phyloP scores from a whole-genome alignment of 2,888 invertebrate species.

The Agapostemon virescens region DNA sequence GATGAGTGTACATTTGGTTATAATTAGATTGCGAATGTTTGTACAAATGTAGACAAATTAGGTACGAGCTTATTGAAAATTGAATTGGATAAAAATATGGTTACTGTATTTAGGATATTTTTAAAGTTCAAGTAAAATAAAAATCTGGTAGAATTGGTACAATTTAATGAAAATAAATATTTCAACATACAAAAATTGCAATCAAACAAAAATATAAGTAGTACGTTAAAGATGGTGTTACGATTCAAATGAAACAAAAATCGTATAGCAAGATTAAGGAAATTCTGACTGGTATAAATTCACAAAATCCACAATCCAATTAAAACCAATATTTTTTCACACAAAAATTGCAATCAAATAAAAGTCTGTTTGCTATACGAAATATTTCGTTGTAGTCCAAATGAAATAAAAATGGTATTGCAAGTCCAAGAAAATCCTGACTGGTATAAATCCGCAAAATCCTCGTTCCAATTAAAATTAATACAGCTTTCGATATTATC shows the following conservation, averaged over 20 bases:
- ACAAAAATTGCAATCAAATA: not conserved
- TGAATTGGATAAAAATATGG: not conserved
- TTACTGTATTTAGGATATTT: not conserved
- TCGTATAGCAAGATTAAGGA: no score
- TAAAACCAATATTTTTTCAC: no score
- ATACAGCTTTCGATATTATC: not conserved
- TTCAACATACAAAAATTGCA: not conserved
- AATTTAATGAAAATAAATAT: not conserved
- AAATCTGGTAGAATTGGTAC: not conserved
- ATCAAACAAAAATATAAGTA: not conserved
- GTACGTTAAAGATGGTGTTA: no score
- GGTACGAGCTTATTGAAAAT: no score
- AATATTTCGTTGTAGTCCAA: not conserved
- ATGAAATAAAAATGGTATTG: not conserved
- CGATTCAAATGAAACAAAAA: no score
- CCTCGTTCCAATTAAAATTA: conserved; percentile 3
- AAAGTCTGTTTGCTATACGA: not conserved
- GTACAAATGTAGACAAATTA: no score
- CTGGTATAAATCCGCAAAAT: not conserved
- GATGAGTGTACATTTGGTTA: no score
- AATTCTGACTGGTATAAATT: no score
- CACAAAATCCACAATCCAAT: no score
- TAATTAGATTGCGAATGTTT: no score
- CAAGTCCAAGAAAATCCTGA: not conserved
- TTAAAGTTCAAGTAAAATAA: not conserved